Conservation (phyloP, 2,797 vertebrate genomes). For the Tokudaia tokunoshimensis region DNA sequence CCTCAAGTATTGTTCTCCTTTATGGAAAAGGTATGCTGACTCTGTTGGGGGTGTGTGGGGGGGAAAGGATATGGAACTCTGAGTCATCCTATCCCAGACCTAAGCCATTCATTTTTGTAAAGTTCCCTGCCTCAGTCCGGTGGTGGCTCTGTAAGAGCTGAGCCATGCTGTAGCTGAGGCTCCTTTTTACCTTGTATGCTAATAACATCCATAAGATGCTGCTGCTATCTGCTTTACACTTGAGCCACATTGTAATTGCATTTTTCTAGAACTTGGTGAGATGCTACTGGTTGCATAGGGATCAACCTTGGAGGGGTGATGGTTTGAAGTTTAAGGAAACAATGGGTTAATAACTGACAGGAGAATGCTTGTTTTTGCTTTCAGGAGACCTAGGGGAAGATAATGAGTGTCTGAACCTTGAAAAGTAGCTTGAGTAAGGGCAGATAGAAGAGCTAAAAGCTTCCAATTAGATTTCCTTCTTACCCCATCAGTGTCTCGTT, state of each 20-base stretch:
- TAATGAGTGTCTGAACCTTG: neutral
- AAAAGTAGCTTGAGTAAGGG: neutral
- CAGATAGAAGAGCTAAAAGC: neutral
- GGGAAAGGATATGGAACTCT: neutral
- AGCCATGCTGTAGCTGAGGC: neutral
- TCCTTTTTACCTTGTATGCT: neutral
- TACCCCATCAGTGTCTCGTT: neutral
- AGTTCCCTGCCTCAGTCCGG: neutral
- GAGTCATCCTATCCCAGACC: neutral
- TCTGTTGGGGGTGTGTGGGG: neutral
- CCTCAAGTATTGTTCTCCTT: neutral
- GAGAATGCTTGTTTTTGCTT: neutral
- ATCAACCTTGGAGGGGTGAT: neutral
- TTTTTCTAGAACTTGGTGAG: constrained; percentile 2
- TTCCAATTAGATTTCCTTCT: neutral
- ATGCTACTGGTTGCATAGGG: neutral
- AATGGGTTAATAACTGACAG: neutral
- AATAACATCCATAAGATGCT: neutral
- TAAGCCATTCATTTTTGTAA: neutral
- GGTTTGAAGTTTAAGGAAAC: neutral
- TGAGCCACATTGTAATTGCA: neutral
- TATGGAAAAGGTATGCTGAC: neutral
- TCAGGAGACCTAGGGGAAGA: neutral
- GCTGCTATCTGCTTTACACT: neutral
- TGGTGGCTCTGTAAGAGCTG: neutral